phyloP scores from a whole-genome alignment of 2,113 vertebrate genomes.

The Halcyon senegalensis region DNA sequence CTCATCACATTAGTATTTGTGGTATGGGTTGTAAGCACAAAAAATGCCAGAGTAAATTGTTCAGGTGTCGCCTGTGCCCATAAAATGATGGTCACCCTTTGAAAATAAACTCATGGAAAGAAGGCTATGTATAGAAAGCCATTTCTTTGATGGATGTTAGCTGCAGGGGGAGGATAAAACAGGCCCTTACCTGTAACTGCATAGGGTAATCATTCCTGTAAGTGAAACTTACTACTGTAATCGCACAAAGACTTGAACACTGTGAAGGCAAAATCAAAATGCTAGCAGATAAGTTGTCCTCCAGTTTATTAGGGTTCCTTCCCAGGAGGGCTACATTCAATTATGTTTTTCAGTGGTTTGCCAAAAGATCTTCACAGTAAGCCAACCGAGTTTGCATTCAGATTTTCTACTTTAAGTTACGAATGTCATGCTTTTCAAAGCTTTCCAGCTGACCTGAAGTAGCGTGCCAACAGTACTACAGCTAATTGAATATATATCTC shows the following conservation, averaged over 20 bases:
- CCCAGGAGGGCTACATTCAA: slow-evolving; percentile 56
- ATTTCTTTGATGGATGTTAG: slow-evolving; percentile 37
- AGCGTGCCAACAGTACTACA: slow-evolving; percentile 7
- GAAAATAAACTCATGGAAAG: slow-evolving; percentile 4
- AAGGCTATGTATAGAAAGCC: neutral
- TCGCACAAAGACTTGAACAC: neutral
- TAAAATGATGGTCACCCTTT: slow-evolving; percentile 20
- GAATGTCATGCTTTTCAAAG: slow-evolving; percentile 42
- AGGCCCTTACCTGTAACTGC: neutral
- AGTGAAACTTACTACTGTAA: slow-evolving; percentile 23
- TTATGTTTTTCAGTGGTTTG: slow-evolving; percentile 50
- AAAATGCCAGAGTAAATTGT: slow-evolving; percentile 17
- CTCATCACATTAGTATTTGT: neutral
- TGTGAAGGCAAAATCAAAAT: slow-evolving; percentile 48
- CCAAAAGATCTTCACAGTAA: slow-evolving; percentile 49
- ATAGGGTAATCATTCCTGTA: neutral
- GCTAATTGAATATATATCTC: slow-evolving; percentile 47
- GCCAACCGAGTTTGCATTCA: slow-evolving; percentile 43
- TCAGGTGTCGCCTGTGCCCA: neutral
- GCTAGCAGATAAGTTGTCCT: slow-evolving; percentile 53
- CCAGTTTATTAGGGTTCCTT: slow-evolving; percentile 46
- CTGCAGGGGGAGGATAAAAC: slow-evolving; percentile 29
- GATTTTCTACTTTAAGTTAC: slow-evolving; percentile 55
- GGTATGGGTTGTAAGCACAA: neutral
- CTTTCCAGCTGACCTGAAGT: slow-evolving; percentile 56